Conservation (phyloP, 2,797 vertebrate genomes). For the Vespertilio murinus region DNA sequence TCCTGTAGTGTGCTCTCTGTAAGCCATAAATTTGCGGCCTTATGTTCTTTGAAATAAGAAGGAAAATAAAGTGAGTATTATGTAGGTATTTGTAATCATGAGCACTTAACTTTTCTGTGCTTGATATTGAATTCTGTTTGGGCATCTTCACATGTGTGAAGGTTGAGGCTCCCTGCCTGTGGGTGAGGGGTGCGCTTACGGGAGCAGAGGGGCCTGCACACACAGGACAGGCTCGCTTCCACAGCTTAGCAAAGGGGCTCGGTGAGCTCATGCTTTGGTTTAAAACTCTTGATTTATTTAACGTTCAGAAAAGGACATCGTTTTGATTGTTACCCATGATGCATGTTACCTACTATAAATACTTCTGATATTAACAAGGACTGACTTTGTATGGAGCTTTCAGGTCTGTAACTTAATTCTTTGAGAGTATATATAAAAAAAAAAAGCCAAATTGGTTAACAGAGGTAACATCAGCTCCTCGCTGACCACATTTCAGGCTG, state of each 20-base stretch:
- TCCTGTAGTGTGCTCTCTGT: not conserved
- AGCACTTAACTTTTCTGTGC: not conserved
- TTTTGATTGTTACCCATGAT: not conserved
- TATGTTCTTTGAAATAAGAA: slow-evolving; percentile 30
- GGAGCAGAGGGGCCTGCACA: not conserved
- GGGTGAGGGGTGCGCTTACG: not conserved
- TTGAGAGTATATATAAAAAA: slow-evolving; percentile 27
- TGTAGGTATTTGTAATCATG: not conserved
- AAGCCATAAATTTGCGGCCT: not conserved
- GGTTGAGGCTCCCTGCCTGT: not conserved
- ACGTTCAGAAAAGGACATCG: not conserved
- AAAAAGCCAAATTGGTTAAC: slow-evolving; percentile 50
- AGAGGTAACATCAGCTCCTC: not conserved
- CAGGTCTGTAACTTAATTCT: not conserved
- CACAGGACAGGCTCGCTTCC: not conserved
- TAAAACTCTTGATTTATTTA: not conserved
- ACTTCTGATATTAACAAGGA: not conserved
- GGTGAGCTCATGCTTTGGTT: not conserved
- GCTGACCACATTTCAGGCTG: slow-evolving; percentile 25
- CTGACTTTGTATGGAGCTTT: not conserved
- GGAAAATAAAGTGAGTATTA: not conserved
- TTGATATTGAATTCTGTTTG: not conserved
- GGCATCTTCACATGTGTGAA: not conserved
- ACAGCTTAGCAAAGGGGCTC: not conserved
- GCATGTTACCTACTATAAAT: not conserved